Conservation (phyloP, 2,888 invertebrate species). For the Argyresthia albistria region DNA sequence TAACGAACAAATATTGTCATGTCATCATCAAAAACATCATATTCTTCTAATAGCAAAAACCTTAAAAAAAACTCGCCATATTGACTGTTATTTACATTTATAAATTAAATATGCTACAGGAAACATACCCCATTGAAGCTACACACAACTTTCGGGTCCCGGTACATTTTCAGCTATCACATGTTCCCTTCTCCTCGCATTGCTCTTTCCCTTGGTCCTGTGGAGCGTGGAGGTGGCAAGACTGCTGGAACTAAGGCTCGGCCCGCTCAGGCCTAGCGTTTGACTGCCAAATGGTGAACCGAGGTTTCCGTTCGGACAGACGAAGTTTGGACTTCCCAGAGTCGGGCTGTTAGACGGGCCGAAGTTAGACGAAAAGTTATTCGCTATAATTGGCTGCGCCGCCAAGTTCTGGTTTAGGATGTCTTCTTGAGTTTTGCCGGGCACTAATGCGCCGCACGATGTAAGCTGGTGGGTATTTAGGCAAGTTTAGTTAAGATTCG, state of each 20-base stretch:
- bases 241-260: conserved; percentile 58
- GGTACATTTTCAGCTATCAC: conserved; percentile 89
- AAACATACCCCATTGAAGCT: conserved; percentile 2
- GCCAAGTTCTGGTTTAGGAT: conserved; percentile 50
- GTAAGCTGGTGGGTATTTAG: background rate
- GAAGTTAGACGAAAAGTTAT: conserved; percentile 57
- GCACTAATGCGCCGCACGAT: conserved; percentile 1
- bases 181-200: conserved; percentile 76
- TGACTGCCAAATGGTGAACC: conserved; percentile 57
- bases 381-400: conserved; percentile 29
- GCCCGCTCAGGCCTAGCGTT: conserved; percentile 45
- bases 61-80: no score
- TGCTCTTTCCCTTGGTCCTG: conserved; percentile 63
- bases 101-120: no score
- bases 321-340: conserved; percentile 62
- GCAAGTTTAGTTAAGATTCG: background rate
- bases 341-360: conserved; percentile 48
- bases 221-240: conserved; percentile 58
- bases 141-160: conserved; percentile 92
- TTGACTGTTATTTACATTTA: no score
- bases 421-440: conserved; percentile 44
- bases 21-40: background rate
- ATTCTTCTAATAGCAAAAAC: no score
- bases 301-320: conserved; percentile 58
- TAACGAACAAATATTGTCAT: background rate